These are phyloP conservation scores for Procambarus clarkii DNA, from an alignment of 1,140 invertebrate genomes.

Conservation along the genomic window DNA sequence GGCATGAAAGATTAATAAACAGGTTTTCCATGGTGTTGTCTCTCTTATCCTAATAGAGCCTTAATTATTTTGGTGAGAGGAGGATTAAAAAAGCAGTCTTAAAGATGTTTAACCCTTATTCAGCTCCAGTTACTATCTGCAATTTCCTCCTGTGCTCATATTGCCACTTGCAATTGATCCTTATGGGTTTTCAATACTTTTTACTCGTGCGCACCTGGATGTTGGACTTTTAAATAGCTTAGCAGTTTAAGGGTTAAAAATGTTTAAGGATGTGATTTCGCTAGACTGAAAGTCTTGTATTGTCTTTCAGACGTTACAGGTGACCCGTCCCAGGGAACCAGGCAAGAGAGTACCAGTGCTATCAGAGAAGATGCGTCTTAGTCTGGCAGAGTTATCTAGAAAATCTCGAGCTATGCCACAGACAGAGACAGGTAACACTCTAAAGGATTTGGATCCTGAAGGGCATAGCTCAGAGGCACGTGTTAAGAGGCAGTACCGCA, in stretches of 20 bases:
- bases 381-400: slow-evolving; percentile 45
- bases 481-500: slow-evolving; percentile 33
- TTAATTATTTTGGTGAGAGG: background rate
- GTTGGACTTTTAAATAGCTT: too few relatives aligned
- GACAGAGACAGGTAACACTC: background rate
- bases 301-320: slow-evolving; percentile 57
- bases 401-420: slow-evolving; percentile 28
- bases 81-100: background rate
- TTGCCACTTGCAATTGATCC: too few relatives aligned
- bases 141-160: too few relatives aligned
- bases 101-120: background rate
- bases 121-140: too few relatives aligned
- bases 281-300: slow-evolving; percentile 55
- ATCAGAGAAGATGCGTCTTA: slow-evolving; percentile 54
- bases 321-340: slow-evolving; percentile 47
- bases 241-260: too few relatives aligned
- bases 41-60: background rate
- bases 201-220: too few relatives aligned
- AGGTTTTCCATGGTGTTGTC: background rate
- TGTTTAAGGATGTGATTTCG: background rate
- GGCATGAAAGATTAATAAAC: background rate
- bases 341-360: slow-evolving; percentile 59
- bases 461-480: slow-evolving; percentile 7
- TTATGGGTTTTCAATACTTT: too few relatives aligned
- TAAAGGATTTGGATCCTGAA: background rate